Evolutionary conservation across 1,140 invertebrate species (phyloP), one percentile per base, ranked within the genome.

Genomic region (Lasaia peninsularis): DNA sequence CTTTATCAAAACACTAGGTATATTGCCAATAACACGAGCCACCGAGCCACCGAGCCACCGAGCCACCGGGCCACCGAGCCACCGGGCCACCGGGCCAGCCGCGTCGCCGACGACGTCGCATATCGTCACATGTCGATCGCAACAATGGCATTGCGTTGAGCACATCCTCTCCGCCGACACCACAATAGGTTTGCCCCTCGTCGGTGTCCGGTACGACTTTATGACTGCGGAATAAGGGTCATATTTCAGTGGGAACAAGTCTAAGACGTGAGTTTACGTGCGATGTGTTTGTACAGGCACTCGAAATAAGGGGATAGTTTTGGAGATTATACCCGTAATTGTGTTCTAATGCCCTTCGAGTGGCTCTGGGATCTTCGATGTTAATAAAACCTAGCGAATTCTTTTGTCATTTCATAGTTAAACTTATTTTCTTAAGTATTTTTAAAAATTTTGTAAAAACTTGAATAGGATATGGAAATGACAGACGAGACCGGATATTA

Each of bases 71-170:
- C n/a, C n/a, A n/a, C n/a, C n/a, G n/a, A n/a, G n/a, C n/a, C n/a
- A n/a, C n/a, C n/a, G n/a, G n/a, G n/a, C n/a, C n/a, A n/a, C n/a
- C n/a, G n/a, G n/a, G n/a, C n/a, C n/a, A n/a, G n/a, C n/a, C n/a
- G n/a, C 67, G 62, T 65, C 64, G 60, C 64, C 60, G 62, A 67
- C 64, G 67, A 70, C 57, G 62, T 66, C 63, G 59, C 59, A 78
- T 80, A 81, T 81, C 74, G 78, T 79, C 82, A 86, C 78, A 84
- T 84, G 80, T 82, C 82, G 68, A 75, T 69, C 59, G 67, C 66
- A 71, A 80, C 78, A 80, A 84, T 80, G 62, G 62, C 61, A 54
- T 61, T 53, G 44, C 49, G 44, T 66, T 54, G 56, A 73, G 67
- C 63, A 80, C 73, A 79, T 82, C 75, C 78, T 74, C 66, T 67